Evolutionary conservation across 2,888 invertebrate genomes (phyloP), one percentile per base, ranked within the genome.

Genomic region (Campoplex nolae): DNA sequence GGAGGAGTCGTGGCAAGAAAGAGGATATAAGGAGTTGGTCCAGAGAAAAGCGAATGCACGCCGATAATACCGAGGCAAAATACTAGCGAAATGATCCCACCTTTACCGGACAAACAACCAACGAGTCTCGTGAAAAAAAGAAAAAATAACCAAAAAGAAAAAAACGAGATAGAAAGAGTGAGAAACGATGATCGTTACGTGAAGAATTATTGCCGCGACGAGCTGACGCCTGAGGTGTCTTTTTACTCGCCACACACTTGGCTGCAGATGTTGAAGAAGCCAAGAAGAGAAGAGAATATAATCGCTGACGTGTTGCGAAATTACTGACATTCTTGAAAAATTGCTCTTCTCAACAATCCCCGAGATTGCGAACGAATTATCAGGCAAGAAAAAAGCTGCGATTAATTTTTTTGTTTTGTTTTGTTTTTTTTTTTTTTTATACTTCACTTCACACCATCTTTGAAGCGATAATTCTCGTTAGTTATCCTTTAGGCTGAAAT

Each of bases 171-270:
- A 48, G 77, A 38, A 62, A 38, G 67, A 83, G 83, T 77, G 76
- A 83, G 83, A 77, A 79, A 85, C 87, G 87, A 77, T 83, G 84
- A 87, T 87, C 84, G 84, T 87, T 87, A 87, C 67, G 62, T 13
- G 83, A 87, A 87, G 87, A 87, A 85, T 87, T 87, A 87, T 87
- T 83, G 82, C 87, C 87, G 83, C 79, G 84, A 87, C 87, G 87
- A 85, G 84, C 87, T 87, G 79, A 84, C 84, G 84, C 84, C 84
- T 71, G 79, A 71, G 81, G 81, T 82, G 82, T 79, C 79, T 76
- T 84, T 71, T 83, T 68, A 68, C 77, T 62, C 62, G 35, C 56
- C 42, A 45, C 79, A 71, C 75, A 71, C 75, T 84, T 79, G 70
- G 62, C 75, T 82, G 65, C 79, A 85, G 82, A 76, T 85, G 82